Evolutionary conservation across 2,888 invertebrate species (phyloP).

Genomic region (Mimas tiliae): DNA sequence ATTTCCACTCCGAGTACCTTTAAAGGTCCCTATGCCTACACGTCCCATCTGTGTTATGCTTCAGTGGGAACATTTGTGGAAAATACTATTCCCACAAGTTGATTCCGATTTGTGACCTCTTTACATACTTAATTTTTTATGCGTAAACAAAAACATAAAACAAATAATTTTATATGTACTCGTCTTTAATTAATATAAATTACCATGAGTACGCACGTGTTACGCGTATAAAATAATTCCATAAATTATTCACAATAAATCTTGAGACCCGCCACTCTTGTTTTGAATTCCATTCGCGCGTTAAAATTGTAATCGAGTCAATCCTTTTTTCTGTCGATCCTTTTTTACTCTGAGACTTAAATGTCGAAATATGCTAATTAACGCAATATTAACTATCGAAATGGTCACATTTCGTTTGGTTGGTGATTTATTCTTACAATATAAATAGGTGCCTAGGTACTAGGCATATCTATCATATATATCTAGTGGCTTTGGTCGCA

Average conservation of each 20-base stretch:
- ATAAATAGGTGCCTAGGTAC: no score
- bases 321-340: neutral
- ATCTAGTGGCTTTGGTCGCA: no score
- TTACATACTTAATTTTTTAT: neutral
- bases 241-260: constrained; percentile 10
- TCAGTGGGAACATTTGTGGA: no score
- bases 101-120: no score
- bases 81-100: no score
- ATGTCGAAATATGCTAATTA: neutral
- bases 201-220: constrained; percentile 41
- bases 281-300: constrained; percentile 8
- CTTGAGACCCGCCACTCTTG: neutral
- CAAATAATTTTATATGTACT: constrained; percentile 12
- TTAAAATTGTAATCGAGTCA: neutral
- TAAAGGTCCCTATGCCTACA: no score
- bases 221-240: constrained; percentile 38
- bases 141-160: neutral
- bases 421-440: no score
- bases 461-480: no score
- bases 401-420: no score
- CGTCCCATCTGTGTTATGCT: no score
- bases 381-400: no score
- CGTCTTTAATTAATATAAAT: constrained; percentile 23
- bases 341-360: neutral
- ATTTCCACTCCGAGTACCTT: no score